These are phyloP conservation scores for Acrossocheilus wenchowensis DNA, from an alignment of 2,797 vertebrate species.

Conservation along the genomic window DNA sequence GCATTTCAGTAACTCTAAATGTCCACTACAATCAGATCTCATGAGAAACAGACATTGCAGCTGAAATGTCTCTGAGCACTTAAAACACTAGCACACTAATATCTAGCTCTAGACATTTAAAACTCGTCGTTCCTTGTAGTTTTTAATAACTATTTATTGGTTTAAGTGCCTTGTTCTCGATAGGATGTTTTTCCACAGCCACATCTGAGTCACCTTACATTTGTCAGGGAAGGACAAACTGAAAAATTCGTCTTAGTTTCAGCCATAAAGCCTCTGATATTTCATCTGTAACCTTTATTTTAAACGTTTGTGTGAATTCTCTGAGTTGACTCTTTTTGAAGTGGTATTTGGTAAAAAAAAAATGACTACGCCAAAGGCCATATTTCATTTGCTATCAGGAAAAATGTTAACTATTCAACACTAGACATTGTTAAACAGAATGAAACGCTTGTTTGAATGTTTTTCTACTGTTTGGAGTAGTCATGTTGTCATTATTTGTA, in stretches of 20 bases:
- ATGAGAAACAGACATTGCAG: background rate
- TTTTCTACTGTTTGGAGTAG: conserved; percentile 15
- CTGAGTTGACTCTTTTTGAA: background rate
- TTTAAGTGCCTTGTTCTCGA: conserved; percentile 31
- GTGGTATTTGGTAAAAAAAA: conserved; percentile 6
- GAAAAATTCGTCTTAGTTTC: background rate
- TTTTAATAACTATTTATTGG: conserved; percentile 44
- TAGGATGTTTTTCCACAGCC: background rate
- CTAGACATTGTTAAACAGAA: conserved; percentile 4
- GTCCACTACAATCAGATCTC: conserved; percentile 8
- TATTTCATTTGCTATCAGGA: conserved; percentile 4
- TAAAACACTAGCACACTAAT: conserved; percentile 25
- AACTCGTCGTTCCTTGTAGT: background rate
- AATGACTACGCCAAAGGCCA: background rate
- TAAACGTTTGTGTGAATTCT: conserved; percentile 11
- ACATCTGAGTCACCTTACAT: background rate
- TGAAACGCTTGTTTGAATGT: background rate
- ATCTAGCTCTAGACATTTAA: conserved; percentile 9
- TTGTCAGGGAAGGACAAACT: conserved; percentile 11
- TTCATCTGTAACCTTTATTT: conserved; percentile 13
- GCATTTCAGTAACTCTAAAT: background rate
- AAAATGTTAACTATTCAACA: conserved; percentile 8
- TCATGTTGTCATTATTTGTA: conserved; percentile 23
- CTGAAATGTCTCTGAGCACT: background rate
- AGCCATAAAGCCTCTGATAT: background rate